Percentiles rank a stretch among this genome's conserved stretches.
phyloP scores from a whole-genome alignment of 2,113 vertebrate genomes.

The Semnornis frantzii region DNA sequence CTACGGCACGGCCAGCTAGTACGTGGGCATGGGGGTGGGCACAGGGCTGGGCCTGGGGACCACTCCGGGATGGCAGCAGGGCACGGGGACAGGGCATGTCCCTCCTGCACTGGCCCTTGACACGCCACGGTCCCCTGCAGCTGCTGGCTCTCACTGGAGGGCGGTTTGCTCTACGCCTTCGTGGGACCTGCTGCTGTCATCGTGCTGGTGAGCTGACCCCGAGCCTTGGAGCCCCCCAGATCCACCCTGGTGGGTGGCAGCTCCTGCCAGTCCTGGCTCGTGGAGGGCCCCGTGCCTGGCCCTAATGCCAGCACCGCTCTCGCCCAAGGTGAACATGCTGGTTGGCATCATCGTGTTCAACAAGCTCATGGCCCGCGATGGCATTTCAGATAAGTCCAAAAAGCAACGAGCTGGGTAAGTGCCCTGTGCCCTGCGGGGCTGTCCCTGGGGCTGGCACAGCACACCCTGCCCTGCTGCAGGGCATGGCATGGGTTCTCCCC shows the following conservation, averaged over 20 bases:
- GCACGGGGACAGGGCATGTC: not conserved
- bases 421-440: not conserved
- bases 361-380: constrained; percentile 97
- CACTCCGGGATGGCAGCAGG: not conserved
- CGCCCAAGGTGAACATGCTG: constrained; percentile 93
- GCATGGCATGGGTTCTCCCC: not conserved
- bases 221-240: rapidly evolving
- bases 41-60: not conserved
- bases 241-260: not conserved
- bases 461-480: not conserved
- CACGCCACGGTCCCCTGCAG: constrained; percentile 40
- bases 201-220: constrained; percentile 84
- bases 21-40: constrained; percentile 67
- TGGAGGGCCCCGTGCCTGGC: rapidly evolving
- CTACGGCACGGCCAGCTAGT: constrained; percentile 94
- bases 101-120: not conserved
- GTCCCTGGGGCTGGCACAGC: not conserved
- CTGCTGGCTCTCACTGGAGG: constrained; percentile 95
- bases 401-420: constrained; percentile 99
- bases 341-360: constrained; percentile 99
- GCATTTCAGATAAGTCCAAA: constrained; percentile 99
- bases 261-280: not conserved
- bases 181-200: constrained; percentile 94
- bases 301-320: not conserved
- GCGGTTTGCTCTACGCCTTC: constrained; percentile 92